phyloP scores from a whole-genome alignment of 2,797 vertebrate genomes.

The Calcarius lapponicus region DNA sequence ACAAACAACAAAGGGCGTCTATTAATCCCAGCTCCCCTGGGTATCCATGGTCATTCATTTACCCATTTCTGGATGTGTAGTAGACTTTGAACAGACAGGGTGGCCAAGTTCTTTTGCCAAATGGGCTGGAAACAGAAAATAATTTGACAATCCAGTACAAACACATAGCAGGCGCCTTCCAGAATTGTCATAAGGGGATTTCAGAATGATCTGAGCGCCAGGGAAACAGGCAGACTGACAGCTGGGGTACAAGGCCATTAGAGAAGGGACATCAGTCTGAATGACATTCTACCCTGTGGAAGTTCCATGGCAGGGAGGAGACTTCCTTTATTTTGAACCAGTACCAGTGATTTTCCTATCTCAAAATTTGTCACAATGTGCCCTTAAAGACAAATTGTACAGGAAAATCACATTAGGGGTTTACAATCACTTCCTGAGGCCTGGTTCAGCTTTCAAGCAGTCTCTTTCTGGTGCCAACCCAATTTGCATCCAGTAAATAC shows the following conservation, averaged over 20 bases:
- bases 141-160: background rate
- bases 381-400: background rate
- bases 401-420: background rate
- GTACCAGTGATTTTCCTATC: background rate
- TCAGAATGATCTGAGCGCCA: background rate
- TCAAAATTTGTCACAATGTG: background rate
- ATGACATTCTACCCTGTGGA: background rate
- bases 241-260: background rate
- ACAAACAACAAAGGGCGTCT: conserved; percentile 2
- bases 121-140: conserved; percentile 17
- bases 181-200: background rate
- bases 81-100: background rate
- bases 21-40: background rate
- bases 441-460: background rate
- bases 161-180: background rate
- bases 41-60: background rate
- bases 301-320: background rate
- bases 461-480: background rate
- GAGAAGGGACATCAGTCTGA: background rate
- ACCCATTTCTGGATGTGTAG: background rate
- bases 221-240: background rate
- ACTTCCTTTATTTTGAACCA: background rate
- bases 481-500: background rate
- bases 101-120: conserved; percentile 48
- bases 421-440: background rate